Evolutionary conservation across 2,113 vertebrate genomes (phyloP), one percentile per base, ranked within the genome.

Genomic region (Bostrychus sinensis): DNA sequence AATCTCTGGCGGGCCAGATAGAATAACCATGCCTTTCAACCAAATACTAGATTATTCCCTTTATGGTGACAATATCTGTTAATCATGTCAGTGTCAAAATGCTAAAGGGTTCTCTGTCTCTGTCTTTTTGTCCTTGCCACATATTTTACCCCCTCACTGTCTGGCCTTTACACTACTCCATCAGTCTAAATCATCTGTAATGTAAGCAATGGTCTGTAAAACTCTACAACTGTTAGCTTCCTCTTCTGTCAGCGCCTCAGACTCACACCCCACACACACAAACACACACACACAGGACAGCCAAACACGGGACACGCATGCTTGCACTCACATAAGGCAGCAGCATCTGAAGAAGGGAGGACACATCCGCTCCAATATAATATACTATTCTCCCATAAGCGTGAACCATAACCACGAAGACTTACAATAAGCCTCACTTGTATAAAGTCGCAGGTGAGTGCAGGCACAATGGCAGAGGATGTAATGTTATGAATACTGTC

Each of bases 211-310:
- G 81, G 68, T 68, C 41, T 77, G 70, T 62, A 86, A 82, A 72
- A 74, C 26, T 50, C 13, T 77, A 36, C 51, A 75, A 72, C 70
- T 86, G 38, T 86, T 79, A 75, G 72, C 77, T 83, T 86, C 80
- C 82, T 81, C 62, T 51, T 83, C 84, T 70, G 75, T 88, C 86
- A 64, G 14, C 86, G 71, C 80, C 68, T 83, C 72, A 23, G 20
- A n/a, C 26, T 70, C 46, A 70, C 62, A 63, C 66, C 41, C 4
- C 55, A 54, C 45, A 67, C 39, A 25, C 64, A 54, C 16, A 12
- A 20, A 26, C 46, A 23, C 41, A 51, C 23, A 48, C 14, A 75
- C 19, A 62, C 34, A 60, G 46, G 66, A 50, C 2, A 5, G 38
- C 22, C 38, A 61, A 54, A 64, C 0, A 7, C 42, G 16, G 41